Evolutionary conservation across 2,113 vertebrate genomes (phyloP), one percentile per base, ranked within the genome.

Genomic region (Phyllostomus discolor): DNA sequence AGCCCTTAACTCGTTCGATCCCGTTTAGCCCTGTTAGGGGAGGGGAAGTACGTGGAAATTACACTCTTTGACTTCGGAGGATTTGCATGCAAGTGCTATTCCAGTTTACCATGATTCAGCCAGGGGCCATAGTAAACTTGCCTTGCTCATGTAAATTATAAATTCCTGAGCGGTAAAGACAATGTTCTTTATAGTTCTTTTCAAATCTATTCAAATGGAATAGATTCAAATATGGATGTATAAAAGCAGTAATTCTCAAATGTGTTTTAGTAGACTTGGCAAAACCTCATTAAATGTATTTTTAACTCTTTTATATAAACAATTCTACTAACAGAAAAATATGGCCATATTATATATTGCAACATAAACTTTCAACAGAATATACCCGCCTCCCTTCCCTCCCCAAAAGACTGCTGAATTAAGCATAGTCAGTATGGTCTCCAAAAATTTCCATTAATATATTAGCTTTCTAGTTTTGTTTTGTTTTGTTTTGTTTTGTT

Each of bases 241-340:
- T 66, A 92, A 93, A 93, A 70, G 57, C 41, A 79, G 28, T 91
- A n/a, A 7, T 50, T 80, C 54, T 94, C 59, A 59, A 79, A 50
- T 50, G n/a, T 94, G 15, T 95, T 90, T 64, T 89, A 35, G 22
- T 73, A 94, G 6, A 66, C 26, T 85, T 84, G 38, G 75, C 24
- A 94, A 93, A 94, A 89, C 54, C 54, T 84, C 54, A 73, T 89
- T 89, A 82, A 95, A 78, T 92, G 54, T 31, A 19, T 87, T 57
- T 88, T 96, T 89, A 82, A 80, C 90, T 92, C 19, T 8, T 72
- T 72, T 82, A 52, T 85, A 50, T 46, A 82, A 96, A 84, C 5
- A 94, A 70, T 75, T 88, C 52, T 90, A 38, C 59, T 92, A 38
- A 72, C 38, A 35, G 86, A 90, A 95, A 95, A 96, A 82, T 86